Evolutionary conservation across 2,888 invertebrate genomes (phyloP).

Genomic region (Chalcosyrphus nemorum): DNA sequence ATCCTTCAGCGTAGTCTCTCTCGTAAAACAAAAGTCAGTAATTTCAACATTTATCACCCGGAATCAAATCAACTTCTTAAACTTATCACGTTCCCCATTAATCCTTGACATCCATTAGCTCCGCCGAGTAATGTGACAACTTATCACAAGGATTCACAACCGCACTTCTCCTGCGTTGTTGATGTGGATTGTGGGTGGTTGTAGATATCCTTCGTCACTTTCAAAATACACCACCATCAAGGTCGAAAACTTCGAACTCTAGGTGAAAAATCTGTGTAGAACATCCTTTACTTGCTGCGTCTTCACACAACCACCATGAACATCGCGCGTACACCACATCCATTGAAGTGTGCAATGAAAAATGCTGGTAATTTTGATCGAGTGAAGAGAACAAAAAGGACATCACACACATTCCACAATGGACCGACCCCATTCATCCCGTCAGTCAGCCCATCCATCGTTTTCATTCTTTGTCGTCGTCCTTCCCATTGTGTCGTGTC

Average conservation of each 20-base stretch:
- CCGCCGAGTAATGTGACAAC: constrained; percentile 65
- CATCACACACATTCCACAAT: constrained; percentile 48
- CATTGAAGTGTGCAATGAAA: constrained; percentile 67
- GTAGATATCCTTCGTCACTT: constrained; percentile 46
- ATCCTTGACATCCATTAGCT: constrained; percentile 69
- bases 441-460: constrained; percentile 28
- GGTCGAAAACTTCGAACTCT: constrained; percentile 63
- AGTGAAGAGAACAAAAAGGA: constrained; percentile 44
- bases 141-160: constrained; percentile 61
- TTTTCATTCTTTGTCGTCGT: background rate
- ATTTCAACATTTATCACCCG: constrained; percentile 54
- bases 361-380: constrained; percentile 68
- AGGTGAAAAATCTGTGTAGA: constrained; percentile 61
- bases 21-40: constrained; percentile 34
- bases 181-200: background rate
- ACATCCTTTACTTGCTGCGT: constrained; percentile 31
- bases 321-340: constrained; percentile 25
- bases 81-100: constrained; percentile 71
- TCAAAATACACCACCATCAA: constrained; percentile 46
- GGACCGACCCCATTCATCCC: constrained; percentile 31
- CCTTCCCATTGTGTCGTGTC: background rate
- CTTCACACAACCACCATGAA: constrained; percentile 15
- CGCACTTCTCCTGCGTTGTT: background rate
- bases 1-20: constrained; percentile 12
- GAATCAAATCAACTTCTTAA: constrained; percentile 67